phyloP scores from a whole-genome alignment of 2,113 vertebrate species.

The Rhinichthys klamathensis region DNA sequence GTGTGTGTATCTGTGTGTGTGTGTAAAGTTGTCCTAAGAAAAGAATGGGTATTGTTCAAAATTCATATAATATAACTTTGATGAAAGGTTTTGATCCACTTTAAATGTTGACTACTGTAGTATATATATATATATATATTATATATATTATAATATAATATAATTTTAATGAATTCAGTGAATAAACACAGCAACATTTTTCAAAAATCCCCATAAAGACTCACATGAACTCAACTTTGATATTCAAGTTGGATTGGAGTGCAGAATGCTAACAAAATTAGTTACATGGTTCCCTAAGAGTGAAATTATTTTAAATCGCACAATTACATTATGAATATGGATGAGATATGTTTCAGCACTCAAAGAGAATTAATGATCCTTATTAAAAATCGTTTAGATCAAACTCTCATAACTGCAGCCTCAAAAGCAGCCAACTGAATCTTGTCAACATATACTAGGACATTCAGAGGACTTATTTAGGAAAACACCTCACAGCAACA shows the following conservation, averaged over 20 bases:
- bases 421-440: slow-evolving; percentile 22
- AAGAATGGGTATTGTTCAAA: no score
- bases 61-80: no score
- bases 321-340: not conserved
- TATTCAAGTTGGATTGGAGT: not conserved
- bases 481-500: not conserved
- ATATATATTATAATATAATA: no score
- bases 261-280: not conserved
- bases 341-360: slow-evolving; percentile 17
- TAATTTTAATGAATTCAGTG: not conserved
- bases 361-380: slow-evolving; percentile 35
- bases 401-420: slow-evolving; percentile 14
- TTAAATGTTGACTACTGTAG: no score
- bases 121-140: no score
- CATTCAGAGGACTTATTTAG: slow-evolving; percentile 13
- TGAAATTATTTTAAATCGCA: slow-evolving; percentile 18
- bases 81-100: no score
- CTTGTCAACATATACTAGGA: slow-evolving; percentile 7
- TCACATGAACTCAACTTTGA: not conserved
- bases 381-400: slow-evolving; percentile 24
- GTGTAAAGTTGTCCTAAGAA: no score
- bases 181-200: not conserved
- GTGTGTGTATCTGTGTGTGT: no score
- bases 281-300: not conserved
- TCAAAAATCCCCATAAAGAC: not conserved